Percentiles rank a stretch among this genome's conserved stretches.
Evolutionary conservation across 2,797 vertebrate species (phyloP).

Genomic region (Siniperca obscura): DNA sequence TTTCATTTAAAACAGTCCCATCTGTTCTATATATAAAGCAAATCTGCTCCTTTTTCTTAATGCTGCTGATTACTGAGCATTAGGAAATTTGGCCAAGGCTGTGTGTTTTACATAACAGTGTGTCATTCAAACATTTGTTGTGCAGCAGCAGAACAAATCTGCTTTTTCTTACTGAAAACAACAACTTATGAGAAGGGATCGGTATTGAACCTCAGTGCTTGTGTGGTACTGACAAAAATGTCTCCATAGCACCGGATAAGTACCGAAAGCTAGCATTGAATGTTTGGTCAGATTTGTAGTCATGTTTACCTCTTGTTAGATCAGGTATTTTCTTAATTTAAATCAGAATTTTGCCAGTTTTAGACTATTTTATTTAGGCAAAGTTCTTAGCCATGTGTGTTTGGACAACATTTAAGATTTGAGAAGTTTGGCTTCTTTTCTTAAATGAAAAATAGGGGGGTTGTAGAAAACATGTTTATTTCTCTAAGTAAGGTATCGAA

Average conservation of each 20-base stretch:
- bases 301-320: neutral
- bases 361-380: neutral
- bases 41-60: conserved; percentile 62
- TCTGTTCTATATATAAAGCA: conserved; percentile 59
- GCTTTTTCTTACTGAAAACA: conserved; percentile 30
- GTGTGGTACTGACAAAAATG: neutral
- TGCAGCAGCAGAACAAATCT: conserved; percentile 41
- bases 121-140: conserved; percentile 49
- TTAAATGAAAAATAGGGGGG: no score
- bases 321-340: neutral
- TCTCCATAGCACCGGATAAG: neutral
- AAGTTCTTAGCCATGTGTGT: no score
- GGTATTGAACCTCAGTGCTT: neutral
- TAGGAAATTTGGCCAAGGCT: conserved; percentile 45
- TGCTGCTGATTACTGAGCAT: conserved; percentile 53
- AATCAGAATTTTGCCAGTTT: neutral
- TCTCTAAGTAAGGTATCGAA: no score
- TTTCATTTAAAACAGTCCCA: conserved; percentile 51
- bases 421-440: no score
- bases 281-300: neutral
- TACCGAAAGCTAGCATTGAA: neutral
- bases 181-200: conserved; percentile 5
- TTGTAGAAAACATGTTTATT: no score
- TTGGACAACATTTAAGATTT: no score
- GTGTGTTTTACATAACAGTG: conserved; percentile 38